Percentiles rank a stretch among this genome's conserved stretches.
These are phyloP conservation scores for Syngnathus scovelli DNA, from an alignment of 2,113 vertebrate species.

Conservation along the genomic window DNA sequence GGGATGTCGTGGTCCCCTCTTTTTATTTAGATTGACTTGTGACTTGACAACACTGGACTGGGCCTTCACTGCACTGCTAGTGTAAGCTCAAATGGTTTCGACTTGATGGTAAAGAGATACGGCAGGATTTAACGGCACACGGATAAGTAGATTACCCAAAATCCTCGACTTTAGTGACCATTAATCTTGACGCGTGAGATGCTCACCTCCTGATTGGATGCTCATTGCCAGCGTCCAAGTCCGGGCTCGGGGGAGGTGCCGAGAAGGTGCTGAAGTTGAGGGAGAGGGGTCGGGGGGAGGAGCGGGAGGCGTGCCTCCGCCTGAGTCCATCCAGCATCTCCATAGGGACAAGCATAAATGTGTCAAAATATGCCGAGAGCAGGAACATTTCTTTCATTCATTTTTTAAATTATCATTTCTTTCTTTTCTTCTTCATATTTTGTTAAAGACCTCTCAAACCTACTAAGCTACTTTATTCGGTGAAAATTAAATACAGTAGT, in stretches of 20 bases:
- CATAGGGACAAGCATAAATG: constrained; percentile 12
- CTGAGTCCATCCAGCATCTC: constrained; percentile 74
- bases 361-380: too few species aligned
- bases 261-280: constrained; percentile 74
- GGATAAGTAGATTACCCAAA: constrained; percentile 40
- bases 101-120: constrained; percentile 13
- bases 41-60: too few species aligned
- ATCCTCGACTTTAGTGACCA: constrained; percentile 36
- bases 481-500: too few species aligned
- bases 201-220: constrained; percentile 74
- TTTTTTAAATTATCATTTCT: not conserved
- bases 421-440: too few species aligned
- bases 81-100: constrained; percentile 13
- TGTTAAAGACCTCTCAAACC: too few species aligned
- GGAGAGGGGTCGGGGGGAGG: constrained; percentile 63
- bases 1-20: too few species aligned
- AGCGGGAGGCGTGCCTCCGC: constrained; percentile 62
- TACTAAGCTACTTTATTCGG: too few species aligned
- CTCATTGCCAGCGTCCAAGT: constrained; percentile 66
- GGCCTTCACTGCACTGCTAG: too few species aligned
- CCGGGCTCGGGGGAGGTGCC: constrained; percentile 64
- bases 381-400: not conserved
- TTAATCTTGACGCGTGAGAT: constrained; percentile 34
- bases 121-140: constrained; percentile 19
- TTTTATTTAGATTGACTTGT: too few species aligned